Base-by-base conservation (phyloP, 2,797 vertebrate species). In the Gymnoscopelus microlampas region DNA sequence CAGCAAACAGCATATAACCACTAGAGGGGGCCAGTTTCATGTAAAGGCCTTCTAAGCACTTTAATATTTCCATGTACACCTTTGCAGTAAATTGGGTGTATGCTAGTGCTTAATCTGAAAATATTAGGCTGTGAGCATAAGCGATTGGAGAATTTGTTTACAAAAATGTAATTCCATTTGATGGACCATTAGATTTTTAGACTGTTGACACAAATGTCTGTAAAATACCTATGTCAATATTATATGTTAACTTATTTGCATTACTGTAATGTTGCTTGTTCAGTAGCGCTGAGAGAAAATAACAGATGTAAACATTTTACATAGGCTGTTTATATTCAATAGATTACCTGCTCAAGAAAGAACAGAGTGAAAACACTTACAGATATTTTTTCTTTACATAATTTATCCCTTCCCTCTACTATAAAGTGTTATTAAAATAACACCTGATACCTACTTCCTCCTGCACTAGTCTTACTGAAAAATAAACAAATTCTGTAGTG, bases 161-260 rank as follows among this genome's bases (percentile, higher is more conserved):
- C 60, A 71, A 76, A 78, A 76, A 77, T 82, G 48, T 72, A 76
- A 74, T 65, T 69, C 50, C 47, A 78, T 77, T 74, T 80, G 66
- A 77, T 82, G 77, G 76, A 88, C 78, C 77, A 82, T 60, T 29
- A 59, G 51, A 69, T 68, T 67, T 88, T 80, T 88, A 84, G 68
- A 85, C 77, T 84, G 78, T 73, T 84, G 84, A 84, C 85, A 83
- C 78, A 86, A 81, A 83, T 88, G 83, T 88, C 80, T 90, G 89
- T 90, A 87, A 74, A 85, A 78, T 70, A 76, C 72, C 3, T 67
- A 80, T 74, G 88, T 88, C 89, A 81, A 67, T 86, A 87, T 80
- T 82, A 44, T 77, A 71, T 82, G 79, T 87, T 89, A 83, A 88
- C 84, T 87, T 88, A 89, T 88, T 90, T 85, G 12, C 51, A 71